phyloP scores from a whole-genome alignment of 1,140 invertebrate genomes.

The Aphis craccivora region DNA sequence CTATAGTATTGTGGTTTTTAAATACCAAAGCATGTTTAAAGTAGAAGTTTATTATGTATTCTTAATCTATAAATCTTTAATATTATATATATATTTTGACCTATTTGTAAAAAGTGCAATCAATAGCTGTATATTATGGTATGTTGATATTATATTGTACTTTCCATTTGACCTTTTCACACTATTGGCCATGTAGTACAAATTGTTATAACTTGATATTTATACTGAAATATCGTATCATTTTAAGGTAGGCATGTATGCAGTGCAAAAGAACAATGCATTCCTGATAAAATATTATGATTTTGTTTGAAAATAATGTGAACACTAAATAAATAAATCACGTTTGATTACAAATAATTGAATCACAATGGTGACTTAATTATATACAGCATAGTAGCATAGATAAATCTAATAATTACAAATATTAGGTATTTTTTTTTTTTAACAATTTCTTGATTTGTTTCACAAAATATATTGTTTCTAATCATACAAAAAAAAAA shows the following conservation, averaged over 20 bases:
- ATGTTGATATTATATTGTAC: not conserved
- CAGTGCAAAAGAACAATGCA: not conserved
- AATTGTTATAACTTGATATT: not conserved
- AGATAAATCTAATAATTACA: not conserved
- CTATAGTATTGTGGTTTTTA: not conserved
- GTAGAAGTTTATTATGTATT: not conserved
- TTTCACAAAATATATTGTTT: not conserved
- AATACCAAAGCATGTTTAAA: not conserved
- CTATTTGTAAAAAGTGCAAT: conserved; percentile 11
- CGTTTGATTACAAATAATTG: no score
- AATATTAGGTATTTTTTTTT: not conserved
- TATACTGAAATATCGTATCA: not conserved
- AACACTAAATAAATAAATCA: not conserved
- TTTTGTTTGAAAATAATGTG: not conserved
- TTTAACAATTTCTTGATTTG: no score
- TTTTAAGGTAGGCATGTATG: not conserved
- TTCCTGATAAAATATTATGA: not conserved
- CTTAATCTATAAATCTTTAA: not conserved
- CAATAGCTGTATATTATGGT: not conserved
- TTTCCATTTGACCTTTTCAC: conserved; percentile 43
- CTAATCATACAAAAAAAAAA: not conserved
- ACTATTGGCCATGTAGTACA: not conserved
- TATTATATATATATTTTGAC: not conserved
- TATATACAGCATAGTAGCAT: not conserved
- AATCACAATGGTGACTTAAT: not conserved